Base-by-base conservation (phyloP, 2,113 vertebrate species). In the Burhinus oedicnemus region DNA sequence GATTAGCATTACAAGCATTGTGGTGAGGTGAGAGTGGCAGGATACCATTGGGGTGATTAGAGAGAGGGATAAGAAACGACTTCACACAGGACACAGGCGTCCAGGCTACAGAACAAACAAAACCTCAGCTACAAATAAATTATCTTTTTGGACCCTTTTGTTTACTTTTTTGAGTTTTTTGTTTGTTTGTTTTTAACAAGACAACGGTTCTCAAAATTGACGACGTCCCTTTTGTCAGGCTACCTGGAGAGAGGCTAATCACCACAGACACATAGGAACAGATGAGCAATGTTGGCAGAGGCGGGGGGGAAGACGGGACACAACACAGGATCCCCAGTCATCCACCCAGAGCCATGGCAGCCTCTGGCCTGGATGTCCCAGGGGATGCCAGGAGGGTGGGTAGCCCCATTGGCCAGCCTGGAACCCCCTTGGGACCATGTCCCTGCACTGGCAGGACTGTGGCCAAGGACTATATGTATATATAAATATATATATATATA, bases 1-100 rank as follows among this genome's bases (percentile, higher is more conserved):
- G 65, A 85, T 93, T 83, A 97, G 36, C 32, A 83, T 83, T 92
- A 66, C 26, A 62, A 83, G 17, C n/a, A 72, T 47, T 92, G 88
- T 70, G 68, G 70, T 69, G 47, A 94, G 64, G 49, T 80, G 17
- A 45, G 15, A 85, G 49, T 86, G 29, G 26, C 42, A 66, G 14
- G 20, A 87, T 89, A 29, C 21, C 29, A 86, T 36, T 83, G 75
- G 3, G 66, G 36, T 58, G 58, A 64, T 77, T 30, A 83, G 76
- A 94, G 16, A 57, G 54, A 90, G n/a, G 42, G 61, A 29, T 62
- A 95, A 88, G 25, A 96, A 88, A 47, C 54, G 4, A 74, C 25
- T 76, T 90, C 19, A 80, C 26, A 29, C 42, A 75, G 64, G 65
- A 44, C 11, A 90, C 72, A 88, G 32, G 36, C 14, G 23, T 36